These are phyloP conservation scores for Drosophila testacea DNA, from an alignment of 2,888 invertebrate species.

Conservation along the genomic window DNA sequence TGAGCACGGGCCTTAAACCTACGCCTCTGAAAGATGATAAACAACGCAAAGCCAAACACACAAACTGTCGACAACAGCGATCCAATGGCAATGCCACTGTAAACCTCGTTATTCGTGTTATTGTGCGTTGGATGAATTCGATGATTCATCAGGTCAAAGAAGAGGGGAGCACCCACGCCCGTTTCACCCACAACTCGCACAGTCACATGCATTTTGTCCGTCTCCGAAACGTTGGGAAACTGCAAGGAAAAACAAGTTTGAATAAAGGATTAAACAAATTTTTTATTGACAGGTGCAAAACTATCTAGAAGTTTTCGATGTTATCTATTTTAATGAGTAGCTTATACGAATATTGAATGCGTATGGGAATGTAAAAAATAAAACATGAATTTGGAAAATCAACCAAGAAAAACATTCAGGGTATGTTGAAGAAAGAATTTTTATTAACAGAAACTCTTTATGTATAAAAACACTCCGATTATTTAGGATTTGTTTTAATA, in stretches of 20 bases:
- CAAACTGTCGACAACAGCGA: constrained; percentile 81
- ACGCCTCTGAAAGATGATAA: constrained; percentile 82
- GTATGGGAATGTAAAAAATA: too few relatives aligned
- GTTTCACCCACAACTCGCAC: constrained; percentile 84
- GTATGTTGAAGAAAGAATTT: too few relatives aligned
- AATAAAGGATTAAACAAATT: not conserved
- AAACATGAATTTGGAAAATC: too few relatives aligned
- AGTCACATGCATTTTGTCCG: constrained; percentile 84
- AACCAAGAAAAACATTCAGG: too few relatives aligned
- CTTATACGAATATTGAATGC: too few relatives aligned
- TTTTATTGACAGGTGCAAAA: too few relatives aligned
- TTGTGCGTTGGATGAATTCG: constrained; percentile 61
- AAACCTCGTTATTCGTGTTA: constrained; percentile 75
- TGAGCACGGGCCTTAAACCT: constrained; percentile 82
- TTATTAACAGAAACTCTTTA: too few relatives aligned
- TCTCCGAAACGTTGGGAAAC: constrained; percentile 84
- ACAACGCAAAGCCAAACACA: constrained; percentile 80
- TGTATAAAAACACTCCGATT: too few relatives aligned
- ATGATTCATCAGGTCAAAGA: constrained; percentile 80
- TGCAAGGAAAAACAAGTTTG: not conserved
- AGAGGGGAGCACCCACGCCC: constrained; percentile 84
- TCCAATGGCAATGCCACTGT: constrained; percentile 83
- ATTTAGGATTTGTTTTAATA: too few relatives aligned
- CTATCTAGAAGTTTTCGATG: too few relatives aligned
- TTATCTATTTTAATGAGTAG: too few relatives aligned